These are phyloP conservation scores for Lasioglossum albipes DNA, from an alignment of 1,140 invertebrate genomes.

Conservation along the genomic window DNA sequence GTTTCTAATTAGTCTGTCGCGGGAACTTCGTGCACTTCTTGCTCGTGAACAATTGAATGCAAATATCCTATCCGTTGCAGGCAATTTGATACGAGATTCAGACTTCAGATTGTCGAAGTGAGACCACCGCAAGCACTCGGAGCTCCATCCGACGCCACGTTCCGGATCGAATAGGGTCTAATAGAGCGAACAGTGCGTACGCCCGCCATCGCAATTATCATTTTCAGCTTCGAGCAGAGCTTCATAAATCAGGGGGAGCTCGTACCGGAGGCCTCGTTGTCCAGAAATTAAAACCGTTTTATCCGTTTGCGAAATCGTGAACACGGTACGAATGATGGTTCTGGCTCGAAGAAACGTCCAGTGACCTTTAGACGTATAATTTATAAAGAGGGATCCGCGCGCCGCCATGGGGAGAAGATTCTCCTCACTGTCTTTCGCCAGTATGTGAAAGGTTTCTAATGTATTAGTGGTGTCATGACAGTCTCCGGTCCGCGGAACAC, in stretches of 20 bases:
- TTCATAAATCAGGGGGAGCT: conserved; percentile 24
- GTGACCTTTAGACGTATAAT: conserved; percentile 71
- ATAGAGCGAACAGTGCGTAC: neutral
- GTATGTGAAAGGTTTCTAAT: conserved; percentile 61
- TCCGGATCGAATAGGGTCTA: neutral
- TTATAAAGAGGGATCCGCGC: conserved; percentile 64
- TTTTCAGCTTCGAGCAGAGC: neutral
- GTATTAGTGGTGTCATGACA: conserved; percentile 28
- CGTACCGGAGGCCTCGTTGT: neutral
- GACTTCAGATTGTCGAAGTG: neutral
- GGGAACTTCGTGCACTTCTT: neutral
- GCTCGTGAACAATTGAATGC: neutral
- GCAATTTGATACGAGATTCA: no score
- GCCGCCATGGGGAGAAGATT: conserved; percentile 24
- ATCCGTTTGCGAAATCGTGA: conserved; percentile 37
- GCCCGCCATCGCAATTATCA: neutral
- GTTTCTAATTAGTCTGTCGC: neutral
- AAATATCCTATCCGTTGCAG: neutral
- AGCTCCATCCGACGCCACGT: neutral
- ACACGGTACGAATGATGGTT: conserved; percentile 53
- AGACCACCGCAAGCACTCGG: neutral
- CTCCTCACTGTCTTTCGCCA: conserved; percentile 35
- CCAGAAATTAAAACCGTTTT: conserved; percentile 46
- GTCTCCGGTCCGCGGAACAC: conserved; percentile 7
- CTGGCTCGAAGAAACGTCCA: conserved; percentile 61